Conservation (phyloP, 2,888 invertebrate genomes). For the Branchellion lobata region DNA sequence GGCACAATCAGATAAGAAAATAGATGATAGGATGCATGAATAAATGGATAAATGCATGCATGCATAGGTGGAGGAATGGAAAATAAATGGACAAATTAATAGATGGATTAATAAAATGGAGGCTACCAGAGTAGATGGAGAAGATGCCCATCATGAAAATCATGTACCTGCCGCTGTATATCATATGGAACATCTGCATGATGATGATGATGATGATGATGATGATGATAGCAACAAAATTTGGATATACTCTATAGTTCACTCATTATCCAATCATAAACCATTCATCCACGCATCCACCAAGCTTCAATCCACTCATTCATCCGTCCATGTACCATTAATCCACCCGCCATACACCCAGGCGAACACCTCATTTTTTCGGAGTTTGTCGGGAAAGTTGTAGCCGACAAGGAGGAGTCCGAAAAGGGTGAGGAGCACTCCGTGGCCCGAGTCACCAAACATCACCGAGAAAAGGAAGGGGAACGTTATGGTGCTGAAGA, state of each 20-base stretch:
- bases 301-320: no score
- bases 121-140: constrained; percentile 85
- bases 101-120: no score
- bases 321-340: no score
- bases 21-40: no score
- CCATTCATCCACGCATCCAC: no score
- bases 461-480: constrained; percentile 95
- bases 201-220: neutral
- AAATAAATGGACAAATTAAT: no score
- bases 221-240: neutral
- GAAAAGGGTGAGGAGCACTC: constrained; percentile 83
- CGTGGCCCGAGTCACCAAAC: constrained; percentile 97
- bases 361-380: constrained; percentile 76
- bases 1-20: no score
- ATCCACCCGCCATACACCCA: neutral
- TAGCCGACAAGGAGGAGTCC: constrained; percentile 96
- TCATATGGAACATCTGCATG: constrained; percentile 91
- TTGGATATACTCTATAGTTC: no score
- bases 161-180: constrained; percentile 78
- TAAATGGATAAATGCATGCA: no score
- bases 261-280: no score
- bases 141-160: constrained; percentile 94
- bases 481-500: constrained; percentile 93
- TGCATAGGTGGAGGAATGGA: no score
- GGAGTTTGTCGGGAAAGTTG: constrained; percentile 80